A percentile compares a stretch with the other conserved stretches of the same genome.
Conservation (phyloP, 2,113 vertebrate genomes). For the Malaclemys terrapin region DNA sequence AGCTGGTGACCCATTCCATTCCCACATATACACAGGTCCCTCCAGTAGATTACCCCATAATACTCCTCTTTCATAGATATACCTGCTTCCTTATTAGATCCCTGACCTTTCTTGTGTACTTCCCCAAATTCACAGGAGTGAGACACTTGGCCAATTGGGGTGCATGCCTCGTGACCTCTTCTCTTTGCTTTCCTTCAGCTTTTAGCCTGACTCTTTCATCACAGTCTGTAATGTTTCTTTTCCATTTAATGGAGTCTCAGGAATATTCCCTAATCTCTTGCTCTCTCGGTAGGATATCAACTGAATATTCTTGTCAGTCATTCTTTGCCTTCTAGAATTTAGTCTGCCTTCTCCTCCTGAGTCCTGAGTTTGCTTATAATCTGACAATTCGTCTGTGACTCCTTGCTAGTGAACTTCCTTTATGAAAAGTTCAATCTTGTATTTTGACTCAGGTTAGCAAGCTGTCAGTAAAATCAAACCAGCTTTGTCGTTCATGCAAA, state of each 20-base stretch:
- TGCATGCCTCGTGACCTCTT: background rate
- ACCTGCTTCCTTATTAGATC: background rate
- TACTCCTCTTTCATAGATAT: background rate
- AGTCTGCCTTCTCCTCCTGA: conserved; percentile 55
- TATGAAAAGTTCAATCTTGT: conserved; percentile 60
- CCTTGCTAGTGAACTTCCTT: conserved; percentile 62
- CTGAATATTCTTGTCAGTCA: background rate
- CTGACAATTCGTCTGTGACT: conserved; percentile 58
- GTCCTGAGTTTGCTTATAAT: conserved; percentile 41
- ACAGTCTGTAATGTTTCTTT: conserved; percentile 28
- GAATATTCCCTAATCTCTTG: conserved; percentile 20
- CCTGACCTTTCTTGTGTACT: background rate
- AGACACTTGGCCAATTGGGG: background rate
- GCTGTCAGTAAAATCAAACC: conserved; percentile 2
- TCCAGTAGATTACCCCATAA: background rate
- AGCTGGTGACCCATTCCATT: background rate
- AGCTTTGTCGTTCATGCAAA: conserved; percentile 33
- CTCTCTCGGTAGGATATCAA: conserved; percentile 36
- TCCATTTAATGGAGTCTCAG: conserved; percentile 48
- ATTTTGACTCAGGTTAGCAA: conserved; percentile 58
- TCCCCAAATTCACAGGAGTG: background rate
- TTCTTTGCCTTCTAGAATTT: conserved; percentile 47
- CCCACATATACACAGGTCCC: background rate
- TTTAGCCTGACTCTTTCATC: background rate
- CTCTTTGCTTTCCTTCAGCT: background rate